Evolutionary conservation across 1,140 invertebrate species (phyloP).

Genomic region (Drosophila rufa): DNA sequence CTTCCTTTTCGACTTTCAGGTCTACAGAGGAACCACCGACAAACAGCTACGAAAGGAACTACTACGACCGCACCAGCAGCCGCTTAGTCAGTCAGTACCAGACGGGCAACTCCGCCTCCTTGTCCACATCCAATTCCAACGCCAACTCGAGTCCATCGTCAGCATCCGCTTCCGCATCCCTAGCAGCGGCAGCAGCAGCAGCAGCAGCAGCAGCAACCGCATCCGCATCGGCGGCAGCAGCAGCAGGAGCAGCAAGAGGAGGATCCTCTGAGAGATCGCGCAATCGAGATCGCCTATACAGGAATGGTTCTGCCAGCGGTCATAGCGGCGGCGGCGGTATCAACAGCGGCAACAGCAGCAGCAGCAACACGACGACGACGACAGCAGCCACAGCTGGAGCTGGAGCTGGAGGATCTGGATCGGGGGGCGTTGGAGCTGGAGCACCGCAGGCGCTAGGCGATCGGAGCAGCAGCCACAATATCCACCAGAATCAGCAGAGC

Average conservation of each 20-base stretch:
- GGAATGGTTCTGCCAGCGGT: constrained; percentile 73
- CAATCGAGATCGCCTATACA: constrained; percentile 70
- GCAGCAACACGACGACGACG: constrained; percentile 61
- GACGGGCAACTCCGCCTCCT: constrained; percentile 50
- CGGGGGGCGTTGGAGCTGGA: constrained; percentile 57
- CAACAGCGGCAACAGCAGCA: constrained; percentile 48
- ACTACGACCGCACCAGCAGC: constrained; percentile 85
- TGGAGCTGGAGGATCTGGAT: constrained; percentile 46
- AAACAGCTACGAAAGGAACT: constrained; percentile 84
- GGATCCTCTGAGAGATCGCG: constrained; percentile 67
- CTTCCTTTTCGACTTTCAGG: constrained; percentile 57
- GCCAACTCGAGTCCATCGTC: constrained; percentile 39
- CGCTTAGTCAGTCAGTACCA: constrained; percentile 71
- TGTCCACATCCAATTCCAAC: constrained; percentile 39
- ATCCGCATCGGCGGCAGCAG: constrained; percentile 20
- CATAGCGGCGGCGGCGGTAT: constrained; percentile 70
- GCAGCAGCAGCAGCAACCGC: constrained; percentile 1
- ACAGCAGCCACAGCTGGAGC: constrained; percentile 50
- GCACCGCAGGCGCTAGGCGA: constrained; percentile 71
- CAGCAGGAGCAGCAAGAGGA: constrained; percentile 12
- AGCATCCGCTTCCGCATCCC: constrained; percentile 16
- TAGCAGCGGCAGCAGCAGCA: constrained; percentile 28
- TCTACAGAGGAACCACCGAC: constrained; percentile 86
- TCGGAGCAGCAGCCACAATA: constrained; percentile 77
- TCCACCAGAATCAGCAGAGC: constrained; percentile 66